phyloP scores from a whole-genome alignment of 1,140 invertebrate species.

The Gyrodactylus salaris region DNA sequence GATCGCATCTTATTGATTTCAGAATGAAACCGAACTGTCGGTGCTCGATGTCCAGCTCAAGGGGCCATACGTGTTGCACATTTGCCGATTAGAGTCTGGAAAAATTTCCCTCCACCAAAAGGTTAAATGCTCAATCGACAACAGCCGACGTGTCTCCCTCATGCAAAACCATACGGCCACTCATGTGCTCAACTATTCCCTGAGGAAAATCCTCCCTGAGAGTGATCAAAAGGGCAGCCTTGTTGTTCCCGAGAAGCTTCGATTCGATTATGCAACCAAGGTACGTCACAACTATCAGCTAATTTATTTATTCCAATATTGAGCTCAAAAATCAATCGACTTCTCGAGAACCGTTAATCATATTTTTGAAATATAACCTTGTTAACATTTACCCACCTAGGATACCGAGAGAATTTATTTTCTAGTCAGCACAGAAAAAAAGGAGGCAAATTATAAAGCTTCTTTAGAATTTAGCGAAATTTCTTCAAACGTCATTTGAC shows the following conservation, averaged over 20 bases:
- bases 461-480: too few relatives aligned
- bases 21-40: conserved; percentile 54
- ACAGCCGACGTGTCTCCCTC: conserved; percentile 34
- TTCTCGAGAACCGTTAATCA: too few relatives aligned
- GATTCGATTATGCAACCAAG: conserved; percentile 91
- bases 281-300: conserved; percentile 14
- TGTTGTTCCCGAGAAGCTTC: conserved; percentile 71
- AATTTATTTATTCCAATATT: too few relatives aligned
- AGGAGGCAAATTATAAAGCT: too few relatives aligned
- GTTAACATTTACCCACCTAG: too few relatives aligned
- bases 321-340: too few relatives aligned
- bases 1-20: too few relatives aligned
- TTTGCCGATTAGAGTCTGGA: conserved; percentile 28
- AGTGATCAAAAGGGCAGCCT: conserved; percentile 83
- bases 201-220: conserved; percentile 53
- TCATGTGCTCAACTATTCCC: conserved; percentile 69
- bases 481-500: too few relatives aligned
- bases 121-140: conserved; percentile 45
- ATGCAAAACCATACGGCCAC: conserved; percentile 99
- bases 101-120: conserved; percentile 47
- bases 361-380: too few relatives aligned
- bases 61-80: conserved; percentile 73
- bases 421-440: too few relatives aligned
- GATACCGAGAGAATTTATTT: too few relatives aligned
- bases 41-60: conserved; percentile 78